Percentiles rank a stretch among this genome's conserved stretches.
Evolutionary conservation across 1,140 invertebrate species (phyloP).

Genomic region (Dendrolimus kikuchii): DNA sequence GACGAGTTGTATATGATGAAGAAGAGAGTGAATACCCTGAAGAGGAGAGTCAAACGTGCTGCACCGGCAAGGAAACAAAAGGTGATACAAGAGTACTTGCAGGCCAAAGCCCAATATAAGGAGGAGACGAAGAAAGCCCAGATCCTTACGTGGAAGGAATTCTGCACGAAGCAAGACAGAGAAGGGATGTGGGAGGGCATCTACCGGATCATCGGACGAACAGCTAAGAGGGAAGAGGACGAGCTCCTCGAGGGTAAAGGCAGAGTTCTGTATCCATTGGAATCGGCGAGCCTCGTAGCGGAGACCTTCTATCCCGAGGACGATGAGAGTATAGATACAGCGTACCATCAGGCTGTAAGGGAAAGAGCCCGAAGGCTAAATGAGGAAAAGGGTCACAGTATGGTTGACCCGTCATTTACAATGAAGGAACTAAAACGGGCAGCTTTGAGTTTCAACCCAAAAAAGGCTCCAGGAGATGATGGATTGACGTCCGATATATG

Average conservation of each 20-base stretch:
- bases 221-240: slow-evolving; percentile 5
- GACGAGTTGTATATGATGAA: no score
- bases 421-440: not conserved
- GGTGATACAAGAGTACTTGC: no score
- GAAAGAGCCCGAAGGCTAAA: not conserved
- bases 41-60: no score
- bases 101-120: no score
- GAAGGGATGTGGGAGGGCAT: no score
- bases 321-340: not conserved
- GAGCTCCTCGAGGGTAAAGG: not conserved
- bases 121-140: no score
- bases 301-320: slow-evolving; percentile 11
- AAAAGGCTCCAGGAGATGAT: slow-evolving; percentile 13
- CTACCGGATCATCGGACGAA: slow-evolving; percentile 9
- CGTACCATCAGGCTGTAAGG: not conserved
- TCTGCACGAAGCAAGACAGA: slow-evolving; percentile 9
- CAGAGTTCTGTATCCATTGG: not conserved
- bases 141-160: slow-evolving; percentile 5
- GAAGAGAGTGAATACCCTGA: no score
- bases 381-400: not conserved
- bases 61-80: no score
- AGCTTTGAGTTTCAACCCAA: slow-evolving; percentile 7
- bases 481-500: slow-evolving; percentile 14
- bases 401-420: slow-evolving; percentile 10
- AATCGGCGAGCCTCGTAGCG: slow-evolving; percentile 5